Conservation (phyloP, 2,113 vertebrate species). For the Zapus hudsonius region DNA sequence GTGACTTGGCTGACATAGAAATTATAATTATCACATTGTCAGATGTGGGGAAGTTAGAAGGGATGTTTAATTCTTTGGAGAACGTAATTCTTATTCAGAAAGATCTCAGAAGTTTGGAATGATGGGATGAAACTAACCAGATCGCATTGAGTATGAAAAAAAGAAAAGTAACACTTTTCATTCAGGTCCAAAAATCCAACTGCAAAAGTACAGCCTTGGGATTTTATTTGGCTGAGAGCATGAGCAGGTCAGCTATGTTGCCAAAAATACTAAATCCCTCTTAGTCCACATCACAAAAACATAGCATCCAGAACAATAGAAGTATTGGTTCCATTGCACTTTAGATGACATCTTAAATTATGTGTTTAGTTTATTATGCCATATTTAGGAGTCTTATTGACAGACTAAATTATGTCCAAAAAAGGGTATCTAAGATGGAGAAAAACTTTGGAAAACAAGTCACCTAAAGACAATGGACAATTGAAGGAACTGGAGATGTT, state of each 20-base stretch:
- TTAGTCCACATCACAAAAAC: conserved; percentile 54
- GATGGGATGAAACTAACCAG: conserved; percentile 76
- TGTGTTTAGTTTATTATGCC: conserved; percentile 62
- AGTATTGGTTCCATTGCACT: conserved; percentile 58
- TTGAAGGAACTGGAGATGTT: conserved; percentile 25
- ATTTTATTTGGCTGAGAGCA: conserved; percentile 69
- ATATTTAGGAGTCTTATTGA: conserved; percentile 57
- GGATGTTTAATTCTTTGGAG: conserved; percentile 65
- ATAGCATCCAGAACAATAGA: conserved; percentile 60
- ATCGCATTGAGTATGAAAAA: conserved; percentile 75
- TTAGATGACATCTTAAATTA: conserved; percentile 68
- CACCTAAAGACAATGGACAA: conserved; percentile 61
- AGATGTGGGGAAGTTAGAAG: conserved; percentile 64
- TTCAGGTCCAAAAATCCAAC: conserved; percentile 69
- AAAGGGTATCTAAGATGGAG: conserved; percentile 44
- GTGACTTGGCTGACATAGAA: conserved; percentile 69
- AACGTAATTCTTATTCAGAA: conserved; percentile 66
- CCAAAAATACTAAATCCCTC: conserved; percentile 73
- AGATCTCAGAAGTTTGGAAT: conserved; percentile 77
- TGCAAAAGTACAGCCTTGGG: conserved; percentile 59
- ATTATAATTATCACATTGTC: conserved; percentile 67
- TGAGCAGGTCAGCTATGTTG: conserved; percentile 36
- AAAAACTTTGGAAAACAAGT: conserved; percentile 48
- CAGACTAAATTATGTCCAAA: conserved; percentile 36
- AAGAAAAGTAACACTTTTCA: conserved; percentile 67